Evolutionary conservation across 2,888 invertebrate species (phyloP).

Genomic region (Hydrotaea diabolus): DNA sequence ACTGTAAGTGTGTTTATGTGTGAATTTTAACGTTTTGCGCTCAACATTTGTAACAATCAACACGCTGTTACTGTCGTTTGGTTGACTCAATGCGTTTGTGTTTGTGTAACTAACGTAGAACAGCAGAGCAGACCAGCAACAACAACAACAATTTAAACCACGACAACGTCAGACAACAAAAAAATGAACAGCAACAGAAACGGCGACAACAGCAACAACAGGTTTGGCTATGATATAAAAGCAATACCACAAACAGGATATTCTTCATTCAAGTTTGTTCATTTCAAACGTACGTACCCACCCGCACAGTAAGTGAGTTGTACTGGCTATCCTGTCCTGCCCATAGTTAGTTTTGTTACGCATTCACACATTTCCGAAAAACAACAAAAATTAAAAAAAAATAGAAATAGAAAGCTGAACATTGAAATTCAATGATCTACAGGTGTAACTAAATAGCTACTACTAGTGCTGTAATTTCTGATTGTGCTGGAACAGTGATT

Average conservation of each 20-base stretch:
- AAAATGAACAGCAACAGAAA: slow-evolving; percentile 25
- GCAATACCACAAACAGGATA: slow-evolving; percentile 64
- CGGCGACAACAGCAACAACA: slow-evolving; percentile 47
- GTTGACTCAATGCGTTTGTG: neutral
- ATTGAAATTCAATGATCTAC: slow-evolving; percentile 46
- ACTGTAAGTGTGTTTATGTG: slow-evolving; percentile 7
- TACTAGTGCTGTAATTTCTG: neutral
- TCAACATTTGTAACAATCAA: slow-evolving; percentile 56
- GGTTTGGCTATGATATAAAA: slow-evolving; percentile 61
- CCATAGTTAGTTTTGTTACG: neutral
- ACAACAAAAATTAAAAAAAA: slow-evolving; percentile 29
- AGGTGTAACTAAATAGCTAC: slow-evolving; percentile 50
- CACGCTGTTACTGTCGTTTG: slow-evolving; percentile 29
- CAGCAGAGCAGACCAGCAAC: slow-evolving; percentile 52
- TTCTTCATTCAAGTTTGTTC: slow-evolving; percentile 66
- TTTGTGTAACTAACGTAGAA: slow-evolving; percentile 19
- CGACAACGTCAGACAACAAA: slow-evolving; percentile 15
- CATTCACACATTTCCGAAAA: slow-evolving; percentile 24
- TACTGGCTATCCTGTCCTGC: neutral
- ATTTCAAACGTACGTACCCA: slow-evolving; percentile 55
- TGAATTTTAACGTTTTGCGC: slow-evolving; percentile 17
- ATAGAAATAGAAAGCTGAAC: neutral
- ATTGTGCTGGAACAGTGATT: slow-evolving; percentile 15
- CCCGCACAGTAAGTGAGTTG: neutral
- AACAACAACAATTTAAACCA: slow-evolving; percentile 28